Conservation (phyloP, 2,888 invertebrate genomes). For the Fragum whitleyi region DNA sequence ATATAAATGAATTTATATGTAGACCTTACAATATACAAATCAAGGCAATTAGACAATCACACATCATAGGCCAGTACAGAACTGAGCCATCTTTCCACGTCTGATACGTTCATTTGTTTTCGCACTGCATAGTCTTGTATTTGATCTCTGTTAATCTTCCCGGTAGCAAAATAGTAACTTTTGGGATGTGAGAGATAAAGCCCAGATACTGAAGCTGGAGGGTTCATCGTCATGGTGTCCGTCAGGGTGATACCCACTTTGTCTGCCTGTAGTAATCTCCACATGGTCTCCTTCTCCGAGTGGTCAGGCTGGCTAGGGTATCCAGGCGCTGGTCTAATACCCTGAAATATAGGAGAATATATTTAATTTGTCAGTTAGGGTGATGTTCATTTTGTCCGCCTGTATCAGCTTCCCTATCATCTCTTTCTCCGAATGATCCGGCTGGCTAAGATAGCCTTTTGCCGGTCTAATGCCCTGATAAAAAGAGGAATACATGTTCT, state of each 20-base stretch:
- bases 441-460: conserved; percentile 88
- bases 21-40: too few species aligned
- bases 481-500: conserved; percentile 77
- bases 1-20: too few species aligned
- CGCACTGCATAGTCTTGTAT: conserved; percentile 86
- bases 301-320: conserved; percentile 88
- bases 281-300: conserved; percentile 87
- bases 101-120: conserved; percentile 83
- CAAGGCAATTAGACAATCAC: too few species aligned
- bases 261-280: conserved; percentile 86
- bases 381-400: conserved; percentile 85
- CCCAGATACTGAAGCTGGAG: conserved; percentile 87
- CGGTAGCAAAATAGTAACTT: conserved; percentile 87
- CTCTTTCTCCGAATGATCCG: conserved; percentile 88
- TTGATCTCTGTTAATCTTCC: conserved; percentile 87
- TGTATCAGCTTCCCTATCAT: conserved; percentile 87
- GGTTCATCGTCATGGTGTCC: conserved; percentile 87
- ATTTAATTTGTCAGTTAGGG: conserved; percentile 87
- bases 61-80: conserved; percentile 86
- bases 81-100: conserved; percentile 86
- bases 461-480: conserved; percentile 87
- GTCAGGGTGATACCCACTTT: conserved; percentile 86
- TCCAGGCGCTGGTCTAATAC: conserved; percentile 88
- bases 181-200: conserved; percentile 87
- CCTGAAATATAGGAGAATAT: conserved; percentile 77